Evolutionary conservation across 1,140 invertebrate species (phyloP), one percentile per base, ranked within the genome.

Genomic region (Lepidurus packardi): DNA sequence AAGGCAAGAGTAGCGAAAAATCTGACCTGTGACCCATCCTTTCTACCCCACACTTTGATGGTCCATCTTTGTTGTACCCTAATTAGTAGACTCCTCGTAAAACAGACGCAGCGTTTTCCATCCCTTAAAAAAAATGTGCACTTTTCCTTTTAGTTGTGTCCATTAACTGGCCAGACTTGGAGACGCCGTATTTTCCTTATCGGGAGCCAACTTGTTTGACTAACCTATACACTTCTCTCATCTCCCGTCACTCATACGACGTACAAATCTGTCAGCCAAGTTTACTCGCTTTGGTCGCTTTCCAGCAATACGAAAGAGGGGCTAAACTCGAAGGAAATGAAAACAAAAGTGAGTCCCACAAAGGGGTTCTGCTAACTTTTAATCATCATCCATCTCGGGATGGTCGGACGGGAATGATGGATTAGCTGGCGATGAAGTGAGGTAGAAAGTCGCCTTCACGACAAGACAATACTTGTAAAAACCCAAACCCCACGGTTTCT

Each of bases 191-290:
- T 34, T 34, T 34, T 34, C 34, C 34, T 34, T 34, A 34, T 34
- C 34, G 34, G 34, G 34, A 34, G 34, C 34, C 34, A 34, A 34
- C 34, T 34, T 34, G 34, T 34, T 34, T 34, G 34, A 34, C 34
- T 34, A 34, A 34, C 53, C 77, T 43, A 10, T 73, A 43, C 16
- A 41, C 47, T 11, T 41, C 8, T 73, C 74, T 42, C 77, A 73
- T 34, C 77, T 73, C 43, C 41, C 77, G n/a, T 73, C 73, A 42
- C 73, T 78, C 34, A 78, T 65, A 78, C 53, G 77, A 73, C 73
- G 16, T 41, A 41, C 43, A 76, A 0, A 41, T 76, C 16, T 10
- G 21, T 41, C 10, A 74, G 41, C 41, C 73, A 74, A 74, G 34
- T 34, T 34, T 34, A 34, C 34, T 34, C 34, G 34, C 34, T 34